Percentiles rank a stretch among this genome's conserved stretches.
phyloP scores from a whole-genome alignment of 2,888 invertebrate genomes.

The Thereva nobilitata region DNA sequence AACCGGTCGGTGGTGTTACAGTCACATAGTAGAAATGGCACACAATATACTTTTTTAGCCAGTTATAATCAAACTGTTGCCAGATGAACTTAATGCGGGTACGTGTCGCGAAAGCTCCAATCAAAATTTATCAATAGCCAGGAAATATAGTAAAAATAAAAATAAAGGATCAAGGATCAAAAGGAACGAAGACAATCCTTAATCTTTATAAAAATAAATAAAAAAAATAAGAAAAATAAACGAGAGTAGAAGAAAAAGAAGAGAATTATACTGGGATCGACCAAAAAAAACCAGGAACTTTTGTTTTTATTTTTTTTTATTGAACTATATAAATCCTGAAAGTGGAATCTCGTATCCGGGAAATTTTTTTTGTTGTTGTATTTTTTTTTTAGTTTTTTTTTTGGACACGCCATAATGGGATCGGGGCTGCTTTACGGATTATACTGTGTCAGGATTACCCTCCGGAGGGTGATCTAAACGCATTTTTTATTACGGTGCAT shows the following conservation, averaged over 20 bases:
- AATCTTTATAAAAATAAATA: too few species aligned
- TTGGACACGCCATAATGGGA: conserved; percentile 34
- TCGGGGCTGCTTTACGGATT: conserved; percentile 30
- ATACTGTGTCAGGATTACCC: conserved; percentile 29
- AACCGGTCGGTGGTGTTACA: conserved; percentile 16
- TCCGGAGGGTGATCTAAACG: conserved; percentile 26
- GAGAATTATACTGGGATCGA: too few species aligned
- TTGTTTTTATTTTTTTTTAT: conserved; percentile 11
- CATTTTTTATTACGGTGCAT: conserved; percentile 28
- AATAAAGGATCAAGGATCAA: not conserved
- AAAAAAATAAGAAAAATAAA: too few species aligned
- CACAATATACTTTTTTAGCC: conserved; percentile 22
- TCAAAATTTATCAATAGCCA: conserved; percentile 31
- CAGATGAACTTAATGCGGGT: conserved; percentile 36
- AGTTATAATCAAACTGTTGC: conserved; percentile 37
- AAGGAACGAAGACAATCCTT: conserved; percentile 4
- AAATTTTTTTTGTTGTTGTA: too few species aligned
- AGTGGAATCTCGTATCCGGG: conserved; percentile 29
- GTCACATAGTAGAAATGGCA: not conserved
- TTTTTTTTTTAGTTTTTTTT: not conserved
- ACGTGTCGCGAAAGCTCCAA: conserved; percentile 29
- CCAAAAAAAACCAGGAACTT: too few species aligned
- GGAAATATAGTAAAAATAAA: conserved; percentile 24
- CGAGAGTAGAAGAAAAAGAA: too few species aligned
- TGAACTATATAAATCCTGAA: conserved; percentile 24